Percentiles rank a stretch among this genome's conserved stretches.
Conservation (phyloP, 1,140 invertebrate genomes). For the Phthorimaea operculella region DNA sequence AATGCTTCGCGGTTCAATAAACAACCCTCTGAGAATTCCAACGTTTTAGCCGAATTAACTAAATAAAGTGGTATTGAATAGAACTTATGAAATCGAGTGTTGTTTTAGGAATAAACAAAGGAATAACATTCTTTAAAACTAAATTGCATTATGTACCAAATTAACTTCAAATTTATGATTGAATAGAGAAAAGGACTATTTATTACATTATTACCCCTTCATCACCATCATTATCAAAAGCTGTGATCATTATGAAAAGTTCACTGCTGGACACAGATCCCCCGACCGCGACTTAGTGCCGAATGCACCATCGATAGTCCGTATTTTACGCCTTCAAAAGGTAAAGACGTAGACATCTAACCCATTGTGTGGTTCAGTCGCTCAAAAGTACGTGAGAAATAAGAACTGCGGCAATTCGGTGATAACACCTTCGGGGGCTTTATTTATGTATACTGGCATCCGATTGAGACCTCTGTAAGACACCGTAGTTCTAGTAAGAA, state of each 20-base stretch:
- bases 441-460: slow-evolving; percentile 62
- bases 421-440: slow-evolving; percentile 59
- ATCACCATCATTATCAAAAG: too few relatives aligned
- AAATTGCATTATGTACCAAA: too few relatives aligned
- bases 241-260: background rate
- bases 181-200: too few relatives aligned
- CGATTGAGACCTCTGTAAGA: slow-evolving; percentile 48
- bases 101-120: background rate
- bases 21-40: slow-evolving; percentile 38
- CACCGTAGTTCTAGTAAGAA: background rate
- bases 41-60: slow-evolving; percentile 29
- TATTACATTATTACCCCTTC: too few relatives aligned
- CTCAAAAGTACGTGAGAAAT: slow-evolving; percentile 8
- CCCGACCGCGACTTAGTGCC: too few relatives aligned
- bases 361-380: too few relatives aligned
- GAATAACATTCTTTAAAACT: background rate
- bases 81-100: too few relatives aligned
- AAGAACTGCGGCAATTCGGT: slow-evolving; percentile 34
- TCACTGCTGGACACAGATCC: too few relatives aligned
- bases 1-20: slow-evolving; percentile 65
- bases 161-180: too few relatives aligned
- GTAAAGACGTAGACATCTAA: too few relatives aligned
- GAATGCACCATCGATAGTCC: too few relatives aligned
- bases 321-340: too few relatives aligned
- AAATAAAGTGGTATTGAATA: background rate